These are phyloP conservation scores for Eublepharis macularius DNA, from an alignment of 2,113 vertebrate genomes.

Conservation along the genomic window DNA sequence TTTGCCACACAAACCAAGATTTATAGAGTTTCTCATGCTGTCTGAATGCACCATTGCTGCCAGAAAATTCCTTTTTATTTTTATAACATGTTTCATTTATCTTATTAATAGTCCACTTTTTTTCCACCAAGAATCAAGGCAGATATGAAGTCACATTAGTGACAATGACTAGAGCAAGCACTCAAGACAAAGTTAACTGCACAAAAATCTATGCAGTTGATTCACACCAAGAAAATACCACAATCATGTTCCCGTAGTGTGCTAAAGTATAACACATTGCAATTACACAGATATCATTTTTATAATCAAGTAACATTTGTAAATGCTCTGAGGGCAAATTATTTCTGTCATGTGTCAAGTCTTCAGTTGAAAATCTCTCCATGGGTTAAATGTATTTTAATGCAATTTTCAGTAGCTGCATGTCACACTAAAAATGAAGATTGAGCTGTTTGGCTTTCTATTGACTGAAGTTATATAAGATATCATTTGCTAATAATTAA, in stretches of 20 bases:
- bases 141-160: too few relatives aligned
- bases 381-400: slow-evolving; percentile 59
- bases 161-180: neutral
- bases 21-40: too few relatives aligned
- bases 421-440: slow-evolving; percentile 49
- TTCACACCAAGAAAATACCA: neutral
- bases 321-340: slow-evolving; percentile 43
- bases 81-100: too few relatives aligned
- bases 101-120: too few relatives aligned
- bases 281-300: slow-evolving; percentile 33
- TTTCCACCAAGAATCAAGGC: too few relatives aligned
- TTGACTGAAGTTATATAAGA: slow-evolving; percentile 55
- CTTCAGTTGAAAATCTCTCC: slow-evolving; percentile 51
- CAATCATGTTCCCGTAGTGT: neutral
- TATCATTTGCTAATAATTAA: slow-evolving; percentile 70
- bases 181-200: neutral
- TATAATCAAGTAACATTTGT: slow-evolving; percentile 14
- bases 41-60: too few relatives aligned
- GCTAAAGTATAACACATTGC: slow-evolving; percentile 20
- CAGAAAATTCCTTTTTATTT: too few relatives aligned
- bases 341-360: slow-evolving; percentile 30
- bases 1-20: too few relatives aligned
- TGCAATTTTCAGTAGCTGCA: slow-evolving; percentile 41
- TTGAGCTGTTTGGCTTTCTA: slow-evolving; percentile 41
- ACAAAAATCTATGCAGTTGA: neutral